Evolutionary conservation across 2,888 invertebrate genomes (phyloP), one percentile per base, ranked within the genome.

Genomic region (Heterodera filipjevi): DNA sequence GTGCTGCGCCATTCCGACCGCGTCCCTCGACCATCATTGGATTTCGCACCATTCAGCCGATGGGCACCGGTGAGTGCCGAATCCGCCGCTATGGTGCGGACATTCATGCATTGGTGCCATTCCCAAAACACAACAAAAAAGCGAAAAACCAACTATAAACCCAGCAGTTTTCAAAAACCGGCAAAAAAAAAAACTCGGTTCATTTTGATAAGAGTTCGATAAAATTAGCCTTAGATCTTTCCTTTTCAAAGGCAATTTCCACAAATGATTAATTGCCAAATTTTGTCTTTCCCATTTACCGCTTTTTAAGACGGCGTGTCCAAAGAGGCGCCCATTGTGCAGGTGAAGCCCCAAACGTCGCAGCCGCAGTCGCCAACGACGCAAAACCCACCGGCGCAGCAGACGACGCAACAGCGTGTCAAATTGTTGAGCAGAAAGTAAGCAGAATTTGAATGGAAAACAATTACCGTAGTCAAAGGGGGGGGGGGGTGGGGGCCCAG

Each of bases 271-370:
- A n/a, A n/a, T n/a, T n/a, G n/a, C n/a, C n/a, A n/a, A n/a, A n/a
- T n/a, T n/a, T n/a, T n/a, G n/a, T n/a, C n/a, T n/a, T n/a, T 12
- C 27, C 0, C 8, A 3, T 44, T 39, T 73, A 2, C 68, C 46
- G 12, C 39, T 46, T 49, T 16, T n/a, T 32, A 16, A 84, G 85
- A 83, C 66, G 83, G 83, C 71, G 71, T 73, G 72, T 74, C 68
- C n/a, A 81, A 84, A 73, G 83, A 85, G 53, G 84, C 85, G 3
- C 83, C 85, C 12, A 84, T 83, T 77, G 83, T 82, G 32, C 77
- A 85, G 68, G 84, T 83, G 12, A 82, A 79, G 53, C 85, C 83
- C 0, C 83, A 83, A 71, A 53, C 66, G 49, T 78, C 79, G 27
- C 64, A 46, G 39, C 35, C 70, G 14, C 71, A 78, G 30, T 78